phyloP scores from a whole-genome alignment of 2,113 vertebrate genomes.

The Tympanuchus pallidicinctus region DNA sequence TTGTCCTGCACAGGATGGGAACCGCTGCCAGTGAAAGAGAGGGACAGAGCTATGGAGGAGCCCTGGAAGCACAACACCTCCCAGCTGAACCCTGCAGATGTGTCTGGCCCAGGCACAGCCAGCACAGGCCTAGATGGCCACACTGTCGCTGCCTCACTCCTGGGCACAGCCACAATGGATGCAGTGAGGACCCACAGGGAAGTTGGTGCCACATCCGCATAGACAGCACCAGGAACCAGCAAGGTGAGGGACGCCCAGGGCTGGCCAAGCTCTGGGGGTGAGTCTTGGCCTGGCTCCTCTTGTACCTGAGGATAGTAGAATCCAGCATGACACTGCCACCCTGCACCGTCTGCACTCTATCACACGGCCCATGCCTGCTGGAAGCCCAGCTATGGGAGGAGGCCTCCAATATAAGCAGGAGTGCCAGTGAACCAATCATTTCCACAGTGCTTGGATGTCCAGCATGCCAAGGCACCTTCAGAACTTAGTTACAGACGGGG shows the following conservation, averaged over 20 bases:
- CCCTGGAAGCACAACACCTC: fast-evolving
- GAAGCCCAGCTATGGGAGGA: not conserved
- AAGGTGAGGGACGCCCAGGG: fast-evolving
- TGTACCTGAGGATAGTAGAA: fast-evolving
- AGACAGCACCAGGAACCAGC: not conserved
- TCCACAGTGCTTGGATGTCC: not conserved
- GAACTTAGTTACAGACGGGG: not conserved
- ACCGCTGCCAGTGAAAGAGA: not conserved
- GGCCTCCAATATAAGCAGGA: fast-evolving
- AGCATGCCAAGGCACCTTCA: not conserved
- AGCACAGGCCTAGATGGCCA: fast-evolving
- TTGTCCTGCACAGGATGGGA: not conserved
- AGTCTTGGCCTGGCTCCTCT: not conserved
- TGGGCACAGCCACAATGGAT: not conserved
- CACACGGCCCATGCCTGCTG: fast-evolving
- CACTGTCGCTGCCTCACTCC: not conserved
- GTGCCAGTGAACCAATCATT: fast-evolving
- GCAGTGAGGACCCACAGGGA: not conserved
- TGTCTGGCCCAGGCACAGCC: not conserved
- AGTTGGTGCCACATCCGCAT: fast-evolving
- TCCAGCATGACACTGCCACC: not conserved
- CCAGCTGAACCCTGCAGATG: conserved; percentile 3
- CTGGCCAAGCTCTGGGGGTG: not conserved
- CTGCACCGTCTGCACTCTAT: not conserved
- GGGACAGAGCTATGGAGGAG: fast-evolving